Evolutionary conservation across 2,797 vertebrate species (phyloP).

Genomic region (Nannoperca australis): DNA sequence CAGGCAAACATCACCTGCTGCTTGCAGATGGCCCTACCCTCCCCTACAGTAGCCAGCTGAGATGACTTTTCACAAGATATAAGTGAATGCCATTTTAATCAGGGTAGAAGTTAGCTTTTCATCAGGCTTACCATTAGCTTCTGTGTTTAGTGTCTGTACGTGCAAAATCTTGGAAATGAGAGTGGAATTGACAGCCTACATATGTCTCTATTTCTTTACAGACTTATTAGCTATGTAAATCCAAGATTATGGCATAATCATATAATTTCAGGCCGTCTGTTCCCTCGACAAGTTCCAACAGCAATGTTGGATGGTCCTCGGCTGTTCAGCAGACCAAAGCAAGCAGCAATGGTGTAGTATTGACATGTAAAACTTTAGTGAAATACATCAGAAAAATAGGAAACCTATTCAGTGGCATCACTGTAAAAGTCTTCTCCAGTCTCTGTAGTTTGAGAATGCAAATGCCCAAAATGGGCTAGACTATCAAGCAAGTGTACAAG

Average conservation of each 20-base stretch:
- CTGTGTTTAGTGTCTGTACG: neutral
- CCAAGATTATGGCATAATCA: conserved; percentile 67
- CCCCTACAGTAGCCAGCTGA: conserved; percentile 42
- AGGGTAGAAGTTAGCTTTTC: conserved; percentile 12
- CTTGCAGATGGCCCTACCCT: conserved; percentile 59
- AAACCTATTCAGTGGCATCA: neutral
- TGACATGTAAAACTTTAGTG: conserved; percentile 2
- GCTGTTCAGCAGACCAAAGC: conserved; percentile 31
- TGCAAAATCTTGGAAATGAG: conserved; percentile 31
- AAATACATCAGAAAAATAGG: conserved; percentile 2
- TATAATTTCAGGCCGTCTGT: conserved; percentile 59
- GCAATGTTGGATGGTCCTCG: conserved; percentile 19
- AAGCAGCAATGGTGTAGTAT: neutral
- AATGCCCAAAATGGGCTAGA: neutral
- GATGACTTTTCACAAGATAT: conserved; percentile 25
- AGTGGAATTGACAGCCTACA: conserved; percentile 55
- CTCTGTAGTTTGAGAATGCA: neutral
- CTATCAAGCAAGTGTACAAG: neutral
- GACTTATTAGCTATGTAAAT: conserved; percentile 70
- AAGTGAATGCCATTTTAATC: conserved; percentile 34
- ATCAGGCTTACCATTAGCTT: conserved; percentile 5
- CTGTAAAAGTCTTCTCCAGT: neutral
- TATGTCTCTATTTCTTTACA: conserved; percentile 58
- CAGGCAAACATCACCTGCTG: conserved; percentile 65
- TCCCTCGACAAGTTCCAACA: conserved; percentile 35